Evolutionary conservation across 1,140 invertebrate genomes (phyloP).

Genomic region (Ips nitidus): DNA sequence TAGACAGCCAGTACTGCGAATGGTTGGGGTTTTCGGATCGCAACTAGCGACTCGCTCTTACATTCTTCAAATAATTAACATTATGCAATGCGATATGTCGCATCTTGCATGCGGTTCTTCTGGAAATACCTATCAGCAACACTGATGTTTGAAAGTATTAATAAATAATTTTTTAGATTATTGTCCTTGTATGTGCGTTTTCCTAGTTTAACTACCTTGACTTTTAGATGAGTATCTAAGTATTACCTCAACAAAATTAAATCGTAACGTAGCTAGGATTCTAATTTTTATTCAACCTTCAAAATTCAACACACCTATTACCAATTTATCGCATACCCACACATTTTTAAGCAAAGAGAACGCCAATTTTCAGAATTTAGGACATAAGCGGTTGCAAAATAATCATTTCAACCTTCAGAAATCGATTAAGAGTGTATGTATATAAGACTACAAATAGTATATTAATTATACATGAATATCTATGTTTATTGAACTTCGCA

Average conservation of each 20-base stretch:
- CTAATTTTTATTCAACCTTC: no score
- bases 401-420: conserved; percentile 23
- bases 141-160: no score
- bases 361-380: conserved; percentile 28
- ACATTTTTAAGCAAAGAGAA: conserved; percentile 2
- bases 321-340: no score
- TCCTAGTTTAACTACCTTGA: no score
- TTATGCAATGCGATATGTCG: conserved; percentile 13
- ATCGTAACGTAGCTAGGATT: no score
- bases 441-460: conserved; percentile 8
- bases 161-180: no score
- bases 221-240: no score
- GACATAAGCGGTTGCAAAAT: conserved; percentile 27
- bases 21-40: conserved; percentile 6
- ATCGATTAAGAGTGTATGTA: conserved; percentile 12
- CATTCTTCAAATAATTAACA: conserved; percentile 26
- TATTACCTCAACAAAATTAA: no score
- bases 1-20: background rate
- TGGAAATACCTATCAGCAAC: no score
- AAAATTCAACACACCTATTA: no score
- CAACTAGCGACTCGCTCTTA: conserved; percentile 13
- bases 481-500: conserved; percentile 7
- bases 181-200: no score
- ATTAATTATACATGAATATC: conserved; percentile 8
- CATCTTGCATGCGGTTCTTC: background rate